Evolutionary conservation across 2,888 invertebrate species (phyloP).

Genomic region (Cerastis leucographa): DNA sequence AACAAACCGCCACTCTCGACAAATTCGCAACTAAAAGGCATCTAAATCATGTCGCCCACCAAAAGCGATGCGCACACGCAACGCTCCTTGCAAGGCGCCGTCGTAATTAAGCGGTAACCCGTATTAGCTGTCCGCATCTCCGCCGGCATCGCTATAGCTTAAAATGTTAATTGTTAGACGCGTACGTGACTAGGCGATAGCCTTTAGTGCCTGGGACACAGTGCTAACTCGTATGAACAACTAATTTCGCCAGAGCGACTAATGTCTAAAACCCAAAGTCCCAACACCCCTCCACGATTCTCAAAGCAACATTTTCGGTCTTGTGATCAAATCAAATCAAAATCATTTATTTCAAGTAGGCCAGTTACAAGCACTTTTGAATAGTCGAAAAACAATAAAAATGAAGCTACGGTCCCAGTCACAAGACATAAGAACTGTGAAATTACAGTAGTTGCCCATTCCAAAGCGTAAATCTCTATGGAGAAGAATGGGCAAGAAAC

Average conservation of each 20-base stretch:
- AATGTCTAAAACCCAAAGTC: too few species aligned
- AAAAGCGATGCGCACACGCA: conserved; percentile 57
- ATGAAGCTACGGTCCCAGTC: too few species aligned
- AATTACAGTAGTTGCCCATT: too few species aligned
- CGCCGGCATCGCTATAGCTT: conserved; percentile 62
- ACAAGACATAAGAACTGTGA: too few species aligned
- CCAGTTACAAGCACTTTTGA: too few species aligned
- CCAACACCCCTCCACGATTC: too few species aligned
- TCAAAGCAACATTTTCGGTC: too few species aligned
- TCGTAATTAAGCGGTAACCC: conserved; percentile 69
- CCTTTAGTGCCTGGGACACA: conserved; percentile 56
- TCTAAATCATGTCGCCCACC: conserved; percentile 60
- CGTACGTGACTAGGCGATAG: conserved; percentile 66
- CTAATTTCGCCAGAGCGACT: background rate
- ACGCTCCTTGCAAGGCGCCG: conserved; percentile 60
- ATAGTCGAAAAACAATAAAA: too few species aligned
- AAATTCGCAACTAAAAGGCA: conserved; percentile 51
- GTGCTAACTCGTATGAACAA: background rate
- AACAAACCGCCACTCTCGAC: conserved; percentile 34
- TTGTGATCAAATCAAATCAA: too few species aligned
- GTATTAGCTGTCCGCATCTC: conserved; percentile 69
- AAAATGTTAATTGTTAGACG: conserved; percentile 70
- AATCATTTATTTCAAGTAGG: too few species aligned
- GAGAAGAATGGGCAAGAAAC: too few species aligned
- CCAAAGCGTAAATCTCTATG: too few species aligned